A percentile compares a stretch with the other conserved stretches of the same genome.
phyloP scores from a whole-genome alignment of 30 jellyfish, hydroid and myxozoan species.

The Chrysaora quinquecirrha region DNA sequence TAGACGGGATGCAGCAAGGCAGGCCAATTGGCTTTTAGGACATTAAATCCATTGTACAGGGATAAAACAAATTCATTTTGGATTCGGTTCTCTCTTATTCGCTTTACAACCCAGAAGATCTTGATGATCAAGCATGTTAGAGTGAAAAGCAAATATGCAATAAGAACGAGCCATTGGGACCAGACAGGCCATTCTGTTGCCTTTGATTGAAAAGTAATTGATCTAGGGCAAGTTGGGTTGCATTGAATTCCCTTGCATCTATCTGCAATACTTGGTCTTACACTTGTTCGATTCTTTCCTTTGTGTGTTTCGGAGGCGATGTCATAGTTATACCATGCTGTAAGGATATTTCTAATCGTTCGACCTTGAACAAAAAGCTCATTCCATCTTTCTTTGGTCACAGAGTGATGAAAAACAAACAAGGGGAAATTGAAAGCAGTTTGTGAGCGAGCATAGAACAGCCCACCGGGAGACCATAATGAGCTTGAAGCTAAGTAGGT shows the following conservation, averaged over 20 bases:
- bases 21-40: constrained; percentile 55
- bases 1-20: constrained; percentile 73
- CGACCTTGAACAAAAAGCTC: constrained; percentile 51
- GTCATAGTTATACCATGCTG: constrained; percentile 41
- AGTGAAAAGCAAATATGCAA: constrained; percentile 10
- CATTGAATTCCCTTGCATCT: constrained; percentile 80
- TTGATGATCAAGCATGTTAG: constrained; percentile 30
- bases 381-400: constrained; percentile 53
- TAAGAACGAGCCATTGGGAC: constrained; percentile 41
- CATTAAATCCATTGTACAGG: constrained; percentile 20
- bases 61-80: constrained; percentile 55
- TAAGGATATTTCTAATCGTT: constrained; percentile 31
- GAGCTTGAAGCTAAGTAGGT: constrained; percentile 80
- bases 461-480: constrained; percentile 80
- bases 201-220: constrained; percentile 18
- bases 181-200: constrained; percentile 58
- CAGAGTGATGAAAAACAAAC: constrained; percentile 71
- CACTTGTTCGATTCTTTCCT: constrained; percentile 12
- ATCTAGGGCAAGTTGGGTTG: constrained; percentile 89
- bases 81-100: constrained; percentile 36
- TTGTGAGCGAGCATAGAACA: constrained; percentile 49
- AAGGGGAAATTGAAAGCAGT: constrained; percentile 41
- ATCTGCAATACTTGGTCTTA: constrained; percentile 15
- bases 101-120: constrained; percentile 51
- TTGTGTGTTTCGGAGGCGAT: constrained; percentile 17